Conservation (phyloP, 1,140 invertebrate genomes). For the Zaprionus nigranus region DNA sequence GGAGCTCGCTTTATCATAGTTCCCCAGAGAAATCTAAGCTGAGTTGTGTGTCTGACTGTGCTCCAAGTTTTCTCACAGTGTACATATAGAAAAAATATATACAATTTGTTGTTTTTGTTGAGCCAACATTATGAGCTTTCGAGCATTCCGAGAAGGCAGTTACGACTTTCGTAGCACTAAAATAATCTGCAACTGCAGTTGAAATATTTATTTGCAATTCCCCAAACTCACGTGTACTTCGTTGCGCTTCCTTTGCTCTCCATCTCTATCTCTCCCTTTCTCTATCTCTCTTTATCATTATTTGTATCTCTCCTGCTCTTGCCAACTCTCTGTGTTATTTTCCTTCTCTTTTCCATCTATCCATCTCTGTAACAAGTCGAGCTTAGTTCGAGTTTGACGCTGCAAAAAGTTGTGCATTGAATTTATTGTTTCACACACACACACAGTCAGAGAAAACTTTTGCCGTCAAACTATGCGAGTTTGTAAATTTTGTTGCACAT, state of each 20-base stretch:
- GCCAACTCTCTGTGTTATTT: background rate
- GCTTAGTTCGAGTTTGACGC: constrained; percentile 6
- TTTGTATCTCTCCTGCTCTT: background rate
- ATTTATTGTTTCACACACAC: constrained; percentile 8
- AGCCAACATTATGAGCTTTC: constrained; percentile 33
- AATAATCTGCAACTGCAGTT: constrained; percentile 83
- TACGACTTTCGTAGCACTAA: constrained; percentile 66
- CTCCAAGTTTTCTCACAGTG: background rate
- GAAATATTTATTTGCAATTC: constrained; percentile 84
- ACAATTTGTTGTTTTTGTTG: constrained; percentile 23
- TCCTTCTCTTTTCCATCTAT: background rate
- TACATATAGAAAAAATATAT: constrained; percentile 6
- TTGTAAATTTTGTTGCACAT: constrained; percentile 15
- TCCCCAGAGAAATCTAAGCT: constrained; percentile 72
- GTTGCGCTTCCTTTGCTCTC: constrained; percentile 10
- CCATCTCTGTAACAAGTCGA: constrained; percentile 1
- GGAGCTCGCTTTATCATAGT: constrained; percentile 67
- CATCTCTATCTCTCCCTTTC: background rate
- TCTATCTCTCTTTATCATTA: background rate
- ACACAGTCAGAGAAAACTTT: constrained; percentile 1
- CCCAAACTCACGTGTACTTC: constrained; percentile 67
- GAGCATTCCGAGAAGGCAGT: constrained; percentile 35
- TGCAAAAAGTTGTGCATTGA: constrained; percentile 4
- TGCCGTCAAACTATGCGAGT: constrained; percentile 14
- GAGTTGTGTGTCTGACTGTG: constrained; percentile 44